A percentile compares a stretch with the other conserved stretches of the same genome.
These are phyloP conservation scores for Luperina testacea DNA, from an alignment of 2,888 invertebrate genomes.

Conservation along the genomic window DNA sequence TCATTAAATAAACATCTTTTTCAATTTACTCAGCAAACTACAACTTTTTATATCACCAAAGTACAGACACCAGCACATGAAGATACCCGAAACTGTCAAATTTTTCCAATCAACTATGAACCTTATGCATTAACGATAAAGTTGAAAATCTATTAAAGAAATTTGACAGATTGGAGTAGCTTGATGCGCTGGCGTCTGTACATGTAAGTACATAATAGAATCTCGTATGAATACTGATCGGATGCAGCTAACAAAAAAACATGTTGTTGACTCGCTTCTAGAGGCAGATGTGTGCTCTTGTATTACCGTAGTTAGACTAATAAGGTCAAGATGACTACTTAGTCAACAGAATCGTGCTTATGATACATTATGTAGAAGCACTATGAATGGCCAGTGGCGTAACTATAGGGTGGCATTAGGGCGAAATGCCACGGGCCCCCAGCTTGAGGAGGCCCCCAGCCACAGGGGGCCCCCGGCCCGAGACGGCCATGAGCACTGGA, in stretches of 20 bases:
- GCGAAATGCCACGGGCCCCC: no score
- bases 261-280: slow-evolving; percentile 46
- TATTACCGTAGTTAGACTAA: slow-evolving; percentile 49
- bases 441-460: no score
- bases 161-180: no score
- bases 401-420: no score
- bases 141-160: no score
- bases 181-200: neutral
- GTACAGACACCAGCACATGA: neutral
- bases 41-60: slow-evolving; percentile 18
- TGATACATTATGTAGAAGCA: slow-evolving; percentile 2
- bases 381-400: neutral
- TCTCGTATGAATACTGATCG: slow-evolving; percentile 47
- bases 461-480: no score
- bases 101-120: no score
- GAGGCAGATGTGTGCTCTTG: slow-evolving; percentile 31
- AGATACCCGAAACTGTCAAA: no score
- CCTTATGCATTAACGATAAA: no score
- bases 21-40: slow-evolving; percentile 28
- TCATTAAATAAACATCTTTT: slow-evolving; percentile 15
- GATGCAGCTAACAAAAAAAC: slow-evolving; percentile 44
- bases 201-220: slow-evolving; percentile 24
- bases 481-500: no score
- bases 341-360: slow-evolving; percentile 8
- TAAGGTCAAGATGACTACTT: slow-evolving; percentile 50